Conservation (phyloP, 2,888 invertebrate species). For the Ceramica pisi region DNA sequence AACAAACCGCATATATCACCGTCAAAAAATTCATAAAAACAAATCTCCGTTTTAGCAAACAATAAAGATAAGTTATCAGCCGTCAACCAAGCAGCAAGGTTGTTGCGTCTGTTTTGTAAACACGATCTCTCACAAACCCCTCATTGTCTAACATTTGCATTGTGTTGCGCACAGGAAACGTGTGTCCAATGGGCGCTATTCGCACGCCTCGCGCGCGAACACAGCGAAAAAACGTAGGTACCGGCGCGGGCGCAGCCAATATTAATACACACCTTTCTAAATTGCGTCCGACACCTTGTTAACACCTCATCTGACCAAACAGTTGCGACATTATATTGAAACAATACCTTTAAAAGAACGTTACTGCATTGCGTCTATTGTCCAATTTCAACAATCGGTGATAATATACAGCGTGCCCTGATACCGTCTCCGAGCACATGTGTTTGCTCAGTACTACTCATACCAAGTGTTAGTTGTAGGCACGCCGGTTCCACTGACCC, state of each 20-base stretch:
- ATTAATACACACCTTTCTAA: conserved; percentile 71
- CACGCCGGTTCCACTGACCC: conserved; percentile 80
- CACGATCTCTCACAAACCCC: conserved; percentile 72
- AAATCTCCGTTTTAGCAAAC: conserved; percentile 56
- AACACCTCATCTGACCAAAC: conserved; percentile 71
- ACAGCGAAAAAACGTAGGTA: conserved; percentile 41
- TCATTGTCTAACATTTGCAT: conserved; percentile 78
- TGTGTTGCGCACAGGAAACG: conserved; percentile 76
- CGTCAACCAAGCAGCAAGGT: conserved; percentile 73
- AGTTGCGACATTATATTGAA: conserved; percentile 62
- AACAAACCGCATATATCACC: conserved; percentile 26
- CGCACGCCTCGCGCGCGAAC: conserved; percentile 52
- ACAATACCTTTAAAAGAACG: conserved; percentile 54
- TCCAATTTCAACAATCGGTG: conserved; percentile 32
- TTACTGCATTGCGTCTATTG: conserved; percentile 21
- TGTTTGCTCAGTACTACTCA: conserved; percentile 80
- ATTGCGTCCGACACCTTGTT: conserved; percentile 65
- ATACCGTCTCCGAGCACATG: conserved; percentile 68
- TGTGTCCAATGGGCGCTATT: conserved; percentile 64
- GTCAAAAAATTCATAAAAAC: conserved; percentile 43
- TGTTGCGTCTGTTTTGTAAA: conserved; percentile 77
- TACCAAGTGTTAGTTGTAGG: conserved; percentile 71
- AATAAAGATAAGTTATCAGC: conserved; percentile 66
- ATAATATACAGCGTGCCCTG: conserved; percentile 61
- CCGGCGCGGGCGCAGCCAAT: conserved; percentile 28